Conservation (phyloP, 2,113 vertebrate species). For the Melanotaenia duboulayi region DNA sequence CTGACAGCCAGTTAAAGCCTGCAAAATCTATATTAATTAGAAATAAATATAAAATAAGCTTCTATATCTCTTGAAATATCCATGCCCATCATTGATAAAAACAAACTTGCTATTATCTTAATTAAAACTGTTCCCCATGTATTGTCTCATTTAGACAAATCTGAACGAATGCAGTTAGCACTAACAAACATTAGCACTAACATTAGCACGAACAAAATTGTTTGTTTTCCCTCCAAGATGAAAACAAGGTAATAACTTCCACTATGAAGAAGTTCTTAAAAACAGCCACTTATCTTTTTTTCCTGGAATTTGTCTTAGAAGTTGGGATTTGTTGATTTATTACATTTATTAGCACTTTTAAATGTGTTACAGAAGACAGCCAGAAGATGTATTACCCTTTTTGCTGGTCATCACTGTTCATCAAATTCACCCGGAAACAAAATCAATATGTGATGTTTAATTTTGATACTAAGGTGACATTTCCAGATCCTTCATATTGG, state of each 20-base stretch:
- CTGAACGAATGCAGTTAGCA: conserved; percentile 7
- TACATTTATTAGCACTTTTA: no score
- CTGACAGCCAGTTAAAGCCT: conserved; percentile 1
- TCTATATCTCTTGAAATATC: not conserved
- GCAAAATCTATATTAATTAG: conserved; percentile 3
- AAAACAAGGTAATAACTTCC: not conserved
- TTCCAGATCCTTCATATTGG: no score
- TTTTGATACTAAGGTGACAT: not conserved
- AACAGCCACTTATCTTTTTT: no score
- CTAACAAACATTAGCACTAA: no score
- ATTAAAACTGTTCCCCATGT: not conserved
- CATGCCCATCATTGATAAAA: not conserved
- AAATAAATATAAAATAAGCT: not conserved
- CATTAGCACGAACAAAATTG: no score
- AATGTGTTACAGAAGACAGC: not conserved
- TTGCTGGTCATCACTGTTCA: not conserved
- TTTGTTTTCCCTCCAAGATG: not conserved
- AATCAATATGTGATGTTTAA: no score
- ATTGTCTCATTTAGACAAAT: conserved; percentile 6
- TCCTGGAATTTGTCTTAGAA: no score
- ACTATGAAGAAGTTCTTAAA: no score
- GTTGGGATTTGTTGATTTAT: no score
- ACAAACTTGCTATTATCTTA: not conserved
- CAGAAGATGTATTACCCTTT: not conserved
- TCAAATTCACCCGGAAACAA: not conserved